phyloP scores from a whole-genome alignment of 2,888 invertebrate genomes.

The Lasioglossum malachurum region DNA sequence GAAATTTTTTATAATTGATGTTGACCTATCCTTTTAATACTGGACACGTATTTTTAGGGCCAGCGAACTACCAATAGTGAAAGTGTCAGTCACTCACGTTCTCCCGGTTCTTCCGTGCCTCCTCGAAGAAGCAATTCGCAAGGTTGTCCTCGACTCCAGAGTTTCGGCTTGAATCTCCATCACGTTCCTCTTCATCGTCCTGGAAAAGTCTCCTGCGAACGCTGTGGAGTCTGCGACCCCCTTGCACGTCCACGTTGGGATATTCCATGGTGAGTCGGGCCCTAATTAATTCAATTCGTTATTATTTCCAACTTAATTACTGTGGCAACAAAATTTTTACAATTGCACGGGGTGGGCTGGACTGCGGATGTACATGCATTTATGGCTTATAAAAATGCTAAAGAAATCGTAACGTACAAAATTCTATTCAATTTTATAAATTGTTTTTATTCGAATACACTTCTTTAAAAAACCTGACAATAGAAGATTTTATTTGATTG shows the following conservation, averaged over 20 bases:
- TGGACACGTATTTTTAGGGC: not conserved
- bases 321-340: not conserved
- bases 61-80: not conserved
- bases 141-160: slow-evolving; percentile 71
- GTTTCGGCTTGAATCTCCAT: slow-evolving; percentile 46
- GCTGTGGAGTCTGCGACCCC: slow-evolving; percentile 65
- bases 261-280: slow-evolving; percentile 81
- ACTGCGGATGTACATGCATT: not conserved
- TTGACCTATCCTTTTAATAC: not conserved
- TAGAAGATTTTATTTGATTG: not conserved
- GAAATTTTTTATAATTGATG: not conserved
- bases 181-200: slow-evolving; percentile 77
- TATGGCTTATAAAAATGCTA: not conserved
- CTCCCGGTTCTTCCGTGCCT: slow-evolving; percentile 68
- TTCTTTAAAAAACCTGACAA: not conserved
- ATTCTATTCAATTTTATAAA: not conserved
- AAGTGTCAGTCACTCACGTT: slow-evolving; percentile 69
- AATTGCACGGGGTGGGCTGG: not conserved
- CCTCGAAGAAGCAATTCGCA: slow-evolving; percentile 74
- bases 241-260: slow-evolving; percentile 73
- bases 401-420: not conserved
- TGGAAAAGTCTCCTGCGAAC: slow-evolving; percentile 85
- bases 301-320: slow-evolving; percentile 4
- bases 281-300: slow-evolving; percentile 65
- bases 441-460: not conserved